A percentile compares a stretch with the other conserved stretches of the same genome.
These are phyloP conservation scores for Drosophila repleta DNA, from an alignment of 1,140 invertebrate species.

Conservation along the genomic window DNA sequence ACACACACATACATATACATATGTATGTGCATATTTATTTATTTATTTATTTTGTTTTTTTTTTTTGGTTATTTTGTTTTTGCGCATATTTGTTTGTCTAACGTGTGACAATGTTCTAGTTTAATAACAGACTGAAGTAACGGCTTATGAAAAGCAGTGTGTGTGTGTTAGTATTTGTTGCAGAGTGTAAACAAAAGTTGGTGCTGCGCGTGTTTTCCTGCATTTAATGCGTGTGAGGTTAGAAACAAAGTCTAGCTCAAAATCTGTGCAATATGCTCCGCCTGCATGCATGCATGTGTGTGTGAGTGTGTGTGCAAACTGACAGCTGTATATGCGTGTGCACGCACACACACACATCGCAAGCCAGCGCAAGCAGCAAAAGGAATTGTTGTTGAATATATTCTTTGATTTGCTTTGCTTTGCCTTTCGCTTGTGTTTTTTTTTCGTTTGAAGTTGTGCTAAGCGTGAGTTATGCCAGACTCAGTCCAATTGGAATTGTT, in stretches of 20 bases:
- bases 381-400: not conserved
- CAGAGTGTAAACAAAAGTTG: conserved; percentile 15
- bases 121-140: conserved; percentile 1
- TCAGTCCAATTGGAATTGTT: conserved; percentile 39
- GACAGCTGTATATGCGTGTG: conserved; percentile 4
- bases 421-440: too few species aligned
- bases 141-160: too few species aligned
- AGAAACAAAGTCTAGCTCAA: conserved; percentile 48
- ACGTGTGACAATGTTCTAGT: conserved; percentile 3
- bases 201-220: not conserved
- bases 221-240: conserved; percentile 14
- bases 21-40: conserved; percentile 4
- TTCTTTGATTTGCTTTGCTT: too few species aligned
- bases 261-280: conserved; percentile 43
- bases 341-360: not conserved
- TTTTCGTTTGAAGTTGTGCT: not conserved
- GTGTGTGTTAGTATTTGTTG: conserved; percentile 9
- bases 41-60: conserved; percentile 14
- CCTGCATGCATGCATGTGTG: too few species aligned
- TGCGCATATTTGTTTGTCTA: conserved; percentile 22
- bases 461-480: conserved; percentile 22
- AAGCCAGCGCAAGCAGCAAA: not conserved
- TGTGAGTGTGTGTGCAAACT: not conserved
- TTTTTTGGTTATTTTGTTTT: conserved; percentile 18
- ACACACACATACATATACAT: not conserved